Conservation (phyloP, 2,888 invertebrate genomes). For the Metopia argyrocephala region DNA sequence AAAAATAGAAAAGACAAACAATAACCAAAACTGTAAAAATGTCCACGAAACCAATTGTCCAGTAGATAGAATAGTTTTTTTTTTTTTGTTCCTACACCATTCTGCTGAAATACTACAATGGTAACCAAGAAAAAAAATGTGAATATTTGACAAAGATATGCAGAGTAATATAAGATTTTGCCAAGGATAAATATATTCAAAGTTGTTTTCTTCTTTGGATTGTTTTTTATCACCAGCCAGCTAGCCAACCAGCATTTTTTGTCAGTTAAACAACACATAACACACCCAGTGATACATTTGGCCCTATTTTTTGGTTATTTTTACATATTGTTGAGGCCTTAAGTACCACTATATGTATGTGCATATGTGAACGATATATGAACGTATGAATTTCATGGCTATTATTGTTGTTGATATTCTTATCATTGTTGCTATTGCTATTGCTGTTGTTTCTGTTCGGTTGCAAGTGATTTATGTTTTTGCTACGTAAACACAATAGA, state of each 20-base stretch:
- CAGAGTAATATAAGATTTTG: conserved; percentile 32
- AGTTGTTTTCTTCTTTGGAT: neutral
- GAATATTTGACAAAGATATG: neutral
- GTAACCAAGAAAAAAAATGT: conserved; percentile 1
- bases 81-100: neutral
- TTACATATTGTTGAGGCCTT: conserved; percentile 43
- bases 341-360: conserved; percentile 48
- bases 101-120: neutral
- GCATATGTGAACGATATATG: too few relatives aligned
- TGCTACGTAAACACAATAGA: conserved; percentile 55
- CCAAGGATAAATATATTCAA: conserved; percentile 3
- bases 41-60: conserved; percentile 62
- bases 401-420: neutral
- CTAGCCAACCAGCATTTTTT: too few relatives aligned
- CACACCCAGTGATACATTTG: neutral
- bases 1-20: conserved; percentile 11
- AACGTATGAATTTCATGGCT: conserved; percentile 18
- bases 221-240: conserved; percentile 34
- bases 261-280: neutral
- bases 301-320: conserved; percentile 5
- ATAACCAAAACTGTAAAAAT: conserved; percentile 61
- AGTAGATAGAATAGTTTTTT: conserved; percentile 16
- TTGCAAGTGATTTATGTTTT: conserved; percentile 60
- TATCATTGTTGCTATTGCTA: conserved; percentile 44
- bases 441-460: conserved; percentile 38